These are phyloP conservation scores for Callipepla californica DNA, from an alignment of 2,113 vertebrate species.

Conservation along the genomic window DNA sequence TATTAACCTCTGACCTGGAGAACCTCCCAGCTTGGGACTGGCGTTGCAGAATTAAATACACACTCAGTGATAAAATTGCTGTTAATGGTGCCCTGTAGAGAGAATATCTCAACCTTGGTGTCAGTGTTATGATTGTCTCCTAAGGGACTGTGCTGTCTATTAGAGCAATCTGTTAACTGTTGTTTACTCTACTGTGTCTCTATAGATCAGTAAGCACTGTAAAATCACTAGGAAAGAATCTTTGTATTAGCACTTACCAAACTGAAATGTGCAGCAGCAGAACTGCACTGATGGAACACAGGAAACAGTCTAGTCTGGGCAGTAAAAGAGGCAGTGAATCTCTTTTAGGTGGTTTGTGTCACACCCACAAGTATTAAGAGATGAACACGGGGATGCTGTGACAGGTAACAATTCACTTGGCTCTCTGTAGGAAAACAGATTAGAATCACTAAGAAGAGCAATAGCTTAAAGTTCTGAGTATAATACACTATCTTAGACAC, in stretches of 20 bases:
- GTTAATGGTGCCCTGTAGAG: neutral
- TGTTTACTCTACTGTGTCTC: neutral
- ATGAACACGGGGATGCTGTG: neutral
- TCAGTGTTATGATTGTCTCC: neutral
- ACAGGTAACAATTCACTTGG: neutral
- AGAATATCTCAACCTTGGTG: neutral
- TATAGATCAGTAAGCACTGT: constrained; percentile 9
- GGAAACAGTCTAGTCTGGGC: neutral
- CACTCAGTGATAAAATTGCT: neutral
- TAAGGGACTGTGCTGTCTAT: neutral
- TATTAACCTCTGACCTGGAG: neutral
- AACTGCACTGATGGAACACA: neutral
- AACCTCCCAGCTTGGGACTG: neutral
- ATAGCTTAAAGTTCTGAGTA: neutral
- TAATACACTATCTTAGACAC: neutral
- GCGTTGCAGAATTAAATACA: neutral
- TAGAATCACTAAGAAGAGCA: neutral
- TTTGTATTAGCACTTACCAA: neutral
- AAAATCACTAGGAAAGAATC: constrained; percentile 32
- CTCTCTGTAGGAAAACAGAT: neutral
- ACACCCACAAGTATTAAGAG: neutral
- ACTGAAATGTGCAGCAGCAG: neutral
- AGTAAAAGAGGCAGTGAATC: neutral
- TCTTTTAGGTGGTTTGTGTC: neutral
- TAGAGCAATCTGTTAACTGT: neutral